Evolutionary conservation across 2,888 invertebrate genomes (phyloP).

Genomic region (Spilosoma lubricipeda): DNA sequence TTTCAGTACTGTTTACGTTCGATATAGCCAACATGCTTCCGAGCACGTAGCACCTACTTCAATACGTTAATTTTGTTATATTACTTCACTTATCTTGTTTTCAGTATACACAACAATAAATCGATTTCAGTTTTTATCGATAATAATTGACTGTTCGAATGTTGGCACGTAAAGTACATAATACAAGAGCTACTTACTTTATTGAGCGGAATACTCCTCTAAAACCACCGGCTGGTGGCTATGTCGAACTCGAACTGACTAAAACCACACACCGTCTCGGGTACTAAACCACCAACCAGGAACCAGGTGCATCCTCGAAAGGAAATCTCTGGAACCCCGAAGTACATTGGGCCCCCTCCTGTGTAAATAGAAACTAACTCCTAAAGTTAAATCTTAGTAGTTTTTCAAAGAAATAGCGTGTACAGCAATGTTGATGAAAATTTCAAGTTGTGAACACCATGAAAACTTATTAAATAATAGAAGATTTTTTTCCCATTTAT

Average conservation of each 20-base stretch:
- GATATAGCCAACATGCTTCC: conserved; percentile 60
- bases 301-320: no score
- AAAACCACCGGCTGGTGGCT: no score
- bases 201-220: no score
- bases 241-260: no score
- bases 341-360: no score
- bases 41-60: conserved; percentile 63
- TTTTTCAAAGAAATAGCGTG: neutral
- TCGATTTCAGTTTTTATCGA: conserved; percentile 21
- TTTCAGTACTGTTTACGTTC: conserved; percentile 51
- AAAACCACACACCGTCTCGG: no score
- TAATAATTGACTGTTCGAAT: conserved; percentile 1
- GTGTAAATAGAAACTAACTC: no score
- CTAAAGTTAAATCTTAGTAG: neutral
- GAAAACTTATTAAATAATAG: neutral
- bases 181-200: neutral
- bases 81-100: conserved; percentile 32
- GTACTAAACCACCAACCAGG: no score
- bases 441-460: neutral
- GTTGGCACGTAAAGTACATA: neutral
- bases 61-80: conserved; percentile 11
- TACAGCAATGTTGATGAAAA: neutral
- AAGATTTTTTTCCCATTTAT: neutral
- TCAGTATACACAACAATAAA: conserved; percentile 29
- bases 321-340: no score